Evolutionary conservation across 1,140 invertebrate genomes (phyloP).

Genomic region (Psix sp.): DNA sequence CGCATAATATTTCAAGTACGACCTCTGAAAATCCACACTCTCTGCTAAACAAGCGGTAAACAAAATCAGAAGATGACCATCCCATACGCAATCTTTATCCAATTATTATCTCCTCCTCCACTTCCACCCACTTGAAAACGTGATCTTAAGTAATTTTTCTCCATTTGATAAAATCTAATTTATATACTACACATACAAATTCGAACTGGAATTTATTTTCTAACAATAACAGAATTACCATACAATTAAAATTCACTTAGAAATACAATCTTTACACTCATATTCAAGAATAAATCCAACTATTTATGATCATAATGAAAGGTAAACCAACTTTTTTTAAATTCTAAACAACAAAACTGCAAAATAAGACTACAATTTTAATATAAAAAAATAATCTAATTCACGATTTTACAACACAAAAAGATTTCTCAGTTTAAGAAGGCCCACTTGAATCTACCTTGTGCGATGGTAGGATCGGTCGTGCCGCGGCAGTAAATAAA

Average conservation of each 20-base stretch:
- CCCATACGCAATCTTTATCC: constrained; percentile 6
- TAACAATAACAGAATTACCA: too few relatives aligned
- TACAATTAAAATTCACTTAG: too few relatives aligned
- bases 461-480: constrained; percentile 14
- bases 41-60: background rate
- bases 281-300: too few relatives aligned
- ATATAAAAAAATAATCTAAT: too few relatives aligned
- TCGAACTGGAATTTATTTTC: too few relatives aligned
- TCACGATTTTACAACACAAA: constrained; percentile 1
- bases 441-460: constrained; percentile 9
- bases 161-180: background rate
- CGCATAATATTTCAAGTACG: background rate
- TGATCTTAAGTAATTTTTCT: constrained; percentile 6
- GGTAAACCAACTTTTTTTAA: too few relatives aligned
- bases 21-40: background rate
- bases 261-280: too few relatives aligned
- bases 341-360: too few relatives aligned
- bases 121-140: constrained; percentile 13
- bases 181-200: background rate
- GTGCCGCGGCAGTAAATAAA: constrained; percentile 21
- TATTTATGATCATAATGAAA: too few relatives aligned
- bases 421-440: constrained; percentile 11
- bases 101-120: constrained; percentile 18
- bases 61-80: constrained; percentile 1
- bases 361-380: too few relatives aligned